These are phyloP conservation scores for Paguma larvata DNA, from an alignment of 2,797 vertebrate species.

Conservation along the genomic window DNA sequence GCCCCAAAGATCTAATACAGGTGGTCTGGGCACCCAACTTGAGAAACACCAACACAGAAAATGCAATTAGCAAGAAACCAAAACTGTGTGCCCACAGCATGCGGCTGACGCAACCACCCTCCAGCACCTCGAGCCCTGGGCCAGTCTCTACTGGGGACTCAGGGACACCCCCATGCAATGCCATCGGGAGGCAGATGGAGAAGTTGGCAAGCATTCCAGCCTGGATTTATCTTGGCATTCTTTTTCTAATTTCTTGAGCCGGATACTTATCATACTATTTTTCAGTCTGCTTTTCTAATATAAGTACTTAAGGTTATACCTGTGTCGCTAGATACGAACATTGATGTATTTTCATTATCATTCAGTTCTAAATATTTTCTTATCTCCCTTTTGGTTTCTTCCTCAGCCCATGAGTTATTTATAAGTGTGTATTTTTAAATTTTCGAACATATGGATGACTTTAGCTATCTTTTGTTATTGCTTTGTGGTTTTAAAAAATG, in stretches of 20 bases:
- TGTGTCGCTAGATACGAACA: background rate
- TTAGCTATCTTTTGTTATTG: slow-evolving; percentile 16
- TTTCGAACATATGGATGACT: background rate
- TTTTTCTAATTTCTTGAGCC: background rate
- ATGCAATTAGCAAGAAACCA: background rate
- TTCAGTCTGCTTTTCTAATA: background rate
- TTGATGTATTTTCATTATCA: background rate
- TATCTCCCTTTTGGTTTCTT: slow-evolving; percentile 34
- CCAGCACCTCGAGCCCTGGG: background rate
- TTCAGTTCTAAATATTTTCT: background rate
- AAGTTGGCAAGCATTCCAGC: background rate
- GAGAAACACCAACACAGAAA: background rate
- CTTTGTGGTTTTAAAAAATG: background rate
- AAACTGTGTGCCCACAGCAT: background rate
- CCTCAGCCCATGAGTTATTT: slow-evolving; percentile 6
- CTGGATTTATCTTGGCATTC: background rate
- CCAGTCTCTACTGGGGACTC: background rate
- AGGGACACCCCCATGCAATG: background rate
- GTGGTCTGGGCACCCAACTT: background rate
- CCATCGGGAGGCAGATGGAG: background rate
- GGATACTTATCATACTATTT: background rate
- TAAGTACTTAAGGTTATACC: background rate
- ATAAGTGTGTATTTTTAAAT: background rate
- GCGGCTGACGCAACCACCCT: background rate
- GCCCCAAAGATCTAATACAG: background rate